Base-by-base conservation (phyloP, 2,797 vertebrate species). In the Propithecus perrieri region DNA sequence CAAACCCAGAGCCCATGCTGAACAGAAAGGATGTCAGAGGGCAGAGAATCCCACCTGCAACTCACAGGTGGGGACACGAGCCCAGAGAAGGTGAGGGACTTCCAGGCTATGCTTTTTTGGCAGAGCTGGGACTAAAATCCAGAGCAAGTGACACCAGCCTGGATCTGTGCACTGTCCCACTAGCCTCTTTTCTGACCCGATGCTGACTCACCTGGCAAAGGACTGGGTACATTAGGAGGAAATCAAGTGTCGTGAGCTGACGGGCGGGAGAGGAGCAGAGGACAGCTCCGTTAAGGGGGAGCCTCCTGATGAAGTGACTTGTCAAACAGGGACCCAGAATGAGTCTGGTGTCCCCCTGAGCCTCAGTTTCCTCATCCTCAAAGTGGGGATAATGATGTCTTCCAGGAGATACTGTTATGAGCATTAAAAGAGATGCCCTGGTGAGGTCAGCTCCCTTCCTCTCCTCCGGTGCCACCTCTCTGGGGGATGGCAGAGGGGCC, bases 391-490 rank as follows among this genome's bases (percentile, higher is more conserved):
- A n/a, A 48, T 11, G 55, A 30, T 2, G 30, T 14, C 53, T 61
- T 59, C 41, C 13, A 9, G n/a, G 15, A 6, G 59, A 13, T 28
- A 26, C 24, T 22, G 5, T 7, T 35, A 8, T 20, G 33, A 50
- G 0, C 12, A n/a, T 80, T 38, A 43, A 18, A 55, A 67, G 35
- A 80, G 65, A 72, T 1, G 10, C 20, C 38, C 67, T 67, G 38
- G 5, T 22, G 10, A 38, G n/a, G 24, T 18, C 78, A 7, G 30
- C 10, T 2, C 6, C 28, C 43, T 30, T 8, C 17, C 65, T 59
- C 4, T 18, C 33, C 43, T 26, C 53, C 8, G 17, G 15, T 28
- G n/a, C 46, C 2, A 0, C 13, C 20, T 0, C 14, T 35, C 74
- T 76, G 71, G 26, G 22, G 17, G 9, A 1, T 0, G 6, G 3